Evolutionary conservation across 2,797 vertebrate genomes (phyloP).

Genomic region (Gobio occitaniae): DNA sequence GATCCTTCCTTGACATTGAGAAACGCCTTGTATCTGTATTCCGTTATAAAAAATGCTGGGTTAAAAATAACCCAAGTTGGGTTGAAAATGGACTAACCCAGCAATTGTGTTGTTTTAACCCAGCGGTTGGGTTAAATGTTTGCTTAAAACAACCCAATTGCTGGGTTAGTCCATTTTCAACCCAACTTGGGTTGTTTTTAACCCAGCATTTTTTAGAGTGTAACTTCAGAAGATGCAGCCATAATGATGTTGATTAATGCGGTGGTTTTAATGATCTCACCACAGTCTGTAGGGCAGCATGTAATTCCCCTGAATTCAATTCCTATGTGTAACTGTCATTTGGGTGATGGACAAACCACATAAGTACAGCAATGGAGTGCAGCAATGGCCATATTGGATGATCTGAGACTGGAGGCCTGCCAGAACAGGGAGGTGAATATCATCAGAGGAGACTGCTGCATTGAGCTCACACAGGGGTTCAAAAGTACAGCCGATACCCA

Average conservation of each 20-base stretch:
- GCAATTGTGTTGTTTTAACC: no score
- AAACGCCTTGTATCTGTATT: conserved; percentile 42
- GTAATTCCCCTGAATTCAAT: conserved; percentile 25
- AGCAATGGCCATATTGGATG: conserved; percentile 28
- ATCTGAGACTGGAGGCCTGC: conserved; percentile 35
- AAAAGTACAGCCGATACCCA: conserved; percentile 16
- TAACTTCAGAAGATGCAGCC: not conserved
- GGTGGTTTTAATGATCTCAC: not conserved
- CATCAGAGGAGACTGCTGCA: conserved; percentile 17
- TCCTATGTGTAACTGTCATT: conserved; percentile 22
- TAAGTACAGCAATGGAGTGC: conserved; percentile 16
- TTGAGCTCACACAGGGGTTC: conserved; percentile 11
- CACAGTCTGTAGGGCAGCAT: conserved; percentile 13
- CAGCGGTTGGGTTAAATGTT: no score
- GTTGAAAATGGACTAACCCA: no score
- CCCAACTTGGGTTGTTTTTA: no score
- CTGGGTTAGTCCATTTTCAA: no score
- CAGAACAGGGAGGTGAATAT: conserved; percentile 34
- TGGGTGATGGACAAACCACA: conserved; percentile 22
- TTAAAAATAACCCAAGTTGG: no score
- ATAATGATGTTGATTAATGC: conserved; percentile 37
- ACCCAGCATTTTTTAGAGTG: no score
- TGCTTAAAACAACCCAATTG: no score
- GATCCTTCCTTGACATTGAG: no score
- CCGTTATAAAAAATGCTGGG: not conserved